Conservation (phyloP, 2,113 vertebrate genomes). For the Brienomyrus brachyistius region DNA sequence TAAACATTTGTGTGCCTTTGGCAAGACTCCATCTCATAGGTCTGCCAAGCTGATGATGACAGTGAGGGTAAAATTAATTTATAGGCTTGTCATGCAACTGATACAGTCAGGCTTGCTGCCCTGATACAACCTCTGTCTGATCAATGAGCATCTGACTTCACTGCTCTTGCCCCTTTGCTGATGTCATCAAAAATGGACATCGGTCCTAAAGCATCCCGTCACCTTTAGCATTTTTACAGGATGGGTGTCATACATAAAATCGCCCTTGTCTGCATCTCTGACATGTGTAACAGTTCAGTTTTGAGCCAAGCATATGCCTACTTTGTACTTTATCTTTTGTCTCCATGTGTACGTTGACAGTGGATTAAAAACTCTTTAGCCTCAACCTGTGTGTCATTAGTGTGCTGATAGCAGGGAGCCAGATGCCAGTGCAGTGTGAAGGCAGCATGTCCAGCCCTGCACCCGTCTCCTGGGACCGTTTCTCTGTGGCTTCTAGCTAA, state of each 20-base stretch:
- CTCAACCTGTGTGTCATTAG: not conserved
- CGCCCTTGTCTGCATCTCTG: not conserved
- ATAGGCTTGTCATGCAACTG: not conserved
- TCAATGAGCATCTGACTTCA: not conserved
- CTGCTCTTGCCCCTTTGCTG: not conserved
- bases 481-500: not conserved
- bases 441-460: not conserved
- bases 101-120: not conserved
- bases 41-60: not conserved
- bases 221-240: not conserved
- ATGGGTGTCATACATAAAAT: not conserved
- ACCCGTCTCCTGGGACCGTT: not conserved
- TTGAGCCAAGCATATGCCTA: not conserved
- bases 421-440: not conserved
- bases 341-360: not conserved
- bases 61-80: not conserved
- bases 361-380: not conserved
- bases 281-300: not conserved
- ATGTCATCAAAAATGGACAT: slow-evolving; percentile 10
- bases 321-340: not conserved
- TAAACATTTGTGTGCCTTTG: not conserved
- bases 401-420: not conserved
- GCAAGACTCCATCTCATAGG: not conserved
- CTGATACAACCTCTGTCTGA: not conserved
- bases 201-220: not conserved